Conservation (phyloP, 2,888 invertebrate genomes). For the Selenia dentaria region DNA sequence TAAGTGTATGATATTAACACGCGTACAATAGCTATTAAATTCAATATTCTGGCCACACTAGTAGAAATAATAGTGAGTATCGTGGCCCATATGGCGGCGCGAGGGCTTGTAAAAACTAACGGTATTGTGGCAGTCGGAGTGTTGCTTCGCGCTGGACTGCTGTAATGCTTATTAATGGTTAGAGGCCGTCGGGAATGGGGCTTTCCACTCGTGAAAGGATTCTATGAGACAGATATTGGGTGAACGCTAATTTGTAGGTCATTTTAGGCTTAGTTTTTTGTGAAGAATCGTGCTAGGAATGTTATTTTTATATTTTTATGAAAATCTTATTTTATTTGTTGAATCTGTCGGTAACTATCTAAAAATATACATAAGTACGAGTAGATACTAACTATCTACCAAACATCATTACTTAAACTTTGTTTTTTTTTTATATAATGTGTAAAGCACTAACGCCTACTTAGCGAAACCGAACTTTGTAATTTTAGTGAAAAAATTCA, state of each 20-base stretch:
- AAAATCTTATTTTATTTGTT: too few relatives aligned
- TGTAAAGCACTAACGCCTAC: too few relatives aligned
- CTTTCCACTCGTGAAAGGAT: constrained; percentile 13
- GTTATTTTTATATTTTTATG: too few relatives aligned
- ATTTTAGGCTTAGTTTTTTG: constrained; percentile 9
- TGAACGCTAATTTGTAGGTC: constrained; percentile 16
- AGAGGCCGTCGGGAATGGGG: constrained; percentile 4
- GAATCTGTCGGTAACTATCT: too few relatives aligned
- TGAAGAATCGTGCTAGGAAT: not conserved
- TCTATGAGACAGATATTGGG: constrained; percentile 18
- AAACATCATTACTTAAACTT: too few relatives aligned
- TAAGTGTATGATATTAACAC: constrained; percentile 16
- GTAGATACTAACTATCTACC: too few relatives aligned
- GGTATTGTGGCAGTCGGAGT: constrained; percentile 23
- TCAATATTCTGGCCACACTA: constrained; percentile 19
- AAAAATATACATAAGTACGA: too few relatives aligned
- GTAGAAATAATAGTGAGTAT: constrained; percentile 15
- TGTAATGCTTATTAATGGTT: constrained; percentile 30
- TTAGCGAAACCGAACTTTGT: too few relatives aligned
- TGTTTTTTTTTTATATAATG: too few relatives aligned
- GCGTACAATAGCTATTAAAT: constrained; percentile 23
- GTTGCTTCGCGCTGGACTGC: constrained; percentile 15
- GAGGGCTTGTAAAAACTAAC: constrained; percentile 35
- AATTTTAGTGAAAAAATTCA: too few relatives aligned
- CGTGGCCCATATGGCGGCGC: constrained; percentile 26